These are phyloP conservation scores for Toxotes lorentzi DNA, from an alignment of 2,797 vertebrate species.

Conservation along the genomic window DNA sequence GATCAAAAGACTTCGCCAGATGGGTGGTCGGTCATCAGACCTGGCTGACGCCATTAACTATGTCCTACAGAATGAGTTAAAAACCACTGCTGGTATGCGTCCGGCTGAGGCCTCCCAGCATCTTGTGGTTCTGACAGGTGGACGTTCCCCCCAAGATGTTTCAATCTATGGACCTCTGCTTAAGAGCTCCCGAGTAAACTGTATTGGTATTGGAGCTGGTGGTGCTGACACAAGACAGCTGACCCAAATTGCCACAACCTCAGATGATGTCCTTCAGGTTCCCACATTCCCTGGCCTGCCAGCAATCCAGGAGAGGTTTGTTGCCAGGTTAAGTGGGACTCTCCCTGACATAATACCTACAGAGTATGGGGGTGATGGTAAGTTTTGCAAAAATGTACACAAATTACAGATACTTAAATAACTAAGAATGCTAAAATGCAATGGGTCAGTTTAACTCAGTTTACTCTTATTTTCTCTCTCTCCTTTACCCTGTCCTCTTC, in stretches of 20 bases:
- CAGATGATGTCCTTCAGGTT: slow-evolving; percentile 85
- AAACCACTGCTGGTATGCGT: slow-evolving; percentile 88
- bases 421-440: background rate
- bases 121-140: slow-evolving; percentile 93
- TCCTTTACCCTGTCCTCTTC: background rate
- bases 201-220: slow-evolving; percentile 88
- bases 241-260: slow-evolving; percentile 82
- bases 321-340: slow-evolving; percentile 77
- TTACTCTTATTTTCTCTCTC: background rate
- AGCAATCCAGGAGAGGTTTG: slow-evolving; percentile 78
- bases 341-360: background rate
- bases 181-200: slow-evolving; percentile 81
- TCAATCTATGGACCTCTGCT: slow-evolving; percentile 84
- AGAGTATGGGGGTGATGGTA: slow-evolving; percentile 53
- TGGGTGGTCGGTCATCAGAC: slow-evolving; percentile 88
- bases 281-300: slow-evolving; percentile 86
- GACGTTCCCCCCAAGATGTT: slow-evolving; percentile 89
- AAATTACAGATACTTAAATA: background rate
- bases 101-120: slow-evolving; percentile 91
- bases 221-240: slow-evolving; percentile 86
- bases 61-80: slow-evolving; percentile 88
- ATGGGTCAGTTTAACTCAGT: background rate
- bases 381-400: slow-evolving; percentile 49
- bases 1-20: slow-evolving; percentile 88
- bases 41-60: slow-evolving; percentile 90